Conservation (phyloP, 2,113 vertebrate species). For the Tylochromis polylepis region DNA sequence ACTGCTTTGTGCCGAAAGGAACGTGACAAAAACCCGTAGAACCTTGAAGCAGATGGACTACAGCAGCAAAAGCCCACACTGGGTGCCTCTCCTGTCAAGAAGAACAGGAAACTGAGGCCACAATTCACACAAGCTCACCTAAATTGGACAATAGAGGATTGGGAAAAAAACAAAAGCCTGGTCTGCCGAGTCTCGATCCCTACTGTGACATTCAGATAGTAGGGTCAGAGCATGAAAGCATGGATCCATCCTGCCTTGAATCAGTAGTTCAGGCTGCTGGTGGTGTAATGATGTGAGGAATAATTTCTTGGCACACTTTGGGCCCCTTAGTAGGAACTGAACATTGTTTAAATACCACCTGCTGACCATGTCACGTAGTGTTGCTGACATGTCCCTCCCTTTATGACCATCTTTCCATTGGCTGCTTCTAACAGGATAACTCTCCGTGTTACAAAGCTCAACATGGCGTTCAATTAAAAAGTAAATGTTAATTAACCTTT, state of each 20-base stretch:
- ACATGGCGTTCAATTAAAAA: background rate
- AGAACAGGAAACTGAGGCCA: background rate
- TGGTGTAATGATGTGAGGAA: background rate
- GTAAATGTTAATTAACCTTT: background rate
- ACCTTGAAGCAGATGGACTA: background rate
- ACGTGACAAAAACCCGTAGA: background rate
- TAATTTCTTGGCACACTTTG: background rate
- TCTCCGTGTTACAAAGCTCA: background rate
- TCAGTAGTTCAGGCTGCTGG: background rate
- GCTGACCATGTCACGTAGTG: background rate
- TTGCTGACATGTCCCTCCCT: background rate
- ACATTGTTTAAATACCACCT: background rate
- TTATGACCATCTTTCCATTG: background rate
- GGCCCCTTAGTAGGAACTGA: rapidly evolving
- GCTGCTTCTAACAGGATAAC: background rate
- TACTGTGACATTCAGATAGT: background rate
- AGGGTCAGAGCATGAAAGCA: background rate
- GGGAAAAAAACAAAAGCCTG: background rate
- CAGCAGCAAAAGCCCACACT: background rate
- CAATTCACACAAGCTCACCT: background rate
- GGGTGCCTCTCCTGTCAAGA: background rate
- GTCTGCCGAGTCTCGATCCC: background rate
- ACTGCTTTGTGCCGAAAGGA: background rate
- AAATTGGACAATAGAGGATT: background rate
- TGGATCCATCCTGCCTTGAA: background rate